Conservation (phyloP, 2,888 invertebrate species). For the Hemicrepidius hirtus region DNA sequence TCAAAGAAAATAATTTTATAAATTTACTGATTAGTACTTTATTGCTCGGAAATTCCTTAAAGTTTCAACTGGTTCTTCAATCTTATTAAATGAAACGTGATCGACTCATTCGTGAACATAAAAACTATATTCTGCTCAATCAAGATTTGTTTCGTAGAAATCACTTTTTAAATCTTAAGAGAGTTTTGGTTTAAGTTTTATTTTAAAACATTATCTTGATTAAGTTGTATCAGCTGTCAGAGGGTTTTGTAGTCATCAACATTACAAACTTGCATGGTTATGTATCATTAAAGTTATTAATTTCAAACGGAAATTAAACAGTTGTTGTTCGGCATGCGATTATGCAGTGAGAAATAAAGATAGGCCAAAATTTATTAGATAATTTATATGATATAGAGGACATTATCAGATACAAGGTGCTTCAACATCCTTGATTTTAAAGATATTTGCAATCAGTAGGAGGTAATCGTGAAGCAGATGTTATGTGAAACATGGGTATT, state of each 20-base stretch:
- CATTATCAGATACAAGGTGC: constrained; percentile 12
- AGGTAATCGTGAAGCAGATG: constrained; percentile 23
- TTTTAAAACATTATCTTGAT: constrained; percentile 8
- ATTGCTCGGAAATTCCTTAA: neutral
- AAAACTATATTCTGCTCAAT: neutral
- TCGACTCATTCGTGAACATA: neutral
- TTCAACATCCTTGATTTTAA: constrained; percentile 1
- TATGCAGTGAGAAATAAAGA: neutral
- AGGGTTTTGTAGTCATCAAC: neutral
- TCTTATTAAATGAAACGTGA: constrained; percentile 1
- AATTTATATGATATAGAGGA: constrained; percentile 16
- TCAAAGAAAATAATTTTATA: too few relatives aligned
- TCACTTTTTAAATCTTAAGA: constrained; percentile 5
- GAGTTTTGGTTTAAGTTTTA: neutral
- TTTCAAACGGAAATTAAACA: neutral
- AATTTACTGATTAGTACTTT: neutral
- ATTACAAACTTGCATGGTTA: neutral
- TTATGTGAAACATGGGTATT: constrained; percentile 11
- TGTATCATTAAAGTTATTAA: constrained; percentile 7
- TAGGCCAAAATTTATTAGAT: constrained; percentile 20
- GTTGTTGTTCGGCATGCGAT: constrained; percentile 2
- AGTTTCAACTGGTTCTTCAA: neutral
- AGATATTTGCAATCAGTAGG: constrained; percentile 16
- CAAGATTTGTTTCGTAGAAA: constrained; percentile 8
- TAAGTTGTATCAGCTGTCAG: constrained; percentile 3